Conservation (phyloP, 2,888 invertebrate species). For the Athrips mouffetella region DNA sequence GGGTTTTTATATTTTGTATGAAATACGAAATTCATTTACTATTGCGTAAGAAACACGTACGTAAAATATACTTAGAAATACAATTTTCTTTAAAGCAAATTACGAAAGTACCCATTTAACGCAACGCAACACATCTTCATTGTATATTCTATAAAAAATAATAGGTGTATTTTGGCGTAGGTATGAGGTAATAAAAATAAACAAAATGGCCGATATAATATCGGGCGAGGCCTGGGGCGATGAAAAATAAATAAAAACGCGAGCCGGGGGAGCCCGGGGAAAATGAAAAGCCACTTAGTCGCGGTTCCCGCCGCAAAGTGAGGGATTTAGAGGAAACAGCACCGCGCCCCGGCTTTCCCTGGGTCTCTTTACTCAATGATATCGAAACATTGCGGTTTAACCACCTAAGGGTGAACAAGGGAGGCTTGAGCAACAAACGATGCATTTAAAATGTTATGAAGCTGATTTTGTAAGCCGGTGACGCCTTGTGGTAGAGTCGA, state of each 20-base stretch:
- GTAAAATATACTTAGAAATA: too few species aligned
- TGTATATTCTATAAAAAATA: constrained; percentile 59
- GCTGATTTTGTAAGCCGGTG: too few species aligned
- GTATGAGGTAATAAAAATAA: constrained; percentile 67
- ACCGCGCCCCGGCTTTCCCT: constrained; percentile 18
- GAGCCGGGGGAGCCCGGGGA: constrained; percentile 45
- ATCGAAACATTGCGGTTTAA: constrained; percentile 2
- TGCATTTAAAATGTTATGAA: constrained; percentile 16
- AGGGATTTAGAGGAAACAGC: constrained; percentile 42
- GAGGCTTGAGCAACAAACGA: constrained; percentile 14
- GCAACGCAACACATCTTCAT: constrained; percentile 32
- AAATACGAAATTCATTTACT: too few species aligned
- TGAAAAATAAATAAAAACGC: constrained; percentile 74
- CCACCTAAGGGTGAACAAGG: constrained; percentile 5
- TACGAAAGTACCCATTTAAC: not conserved
- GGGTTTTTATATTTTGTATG: too few species aligned
- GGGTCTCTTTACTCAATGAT: constrained; percentile 11
- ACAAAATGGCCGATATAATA: constrained; percentile 68
- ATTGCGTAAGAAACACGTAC: too few species aligned
- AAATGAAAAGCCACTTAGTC: constrained; percentile 69
- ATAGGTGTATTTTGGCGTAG: constrained; percentile 58
- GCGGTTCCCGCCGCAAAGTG: constrained; percentile 51
- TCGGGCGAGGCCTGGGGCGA: constrained; percentile 57
- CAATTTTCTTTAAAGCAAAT: too few species aligned
- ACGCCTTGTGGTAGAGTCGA: too few species aligned